Conservation (phyloP, 2,888 invertebrate genomes). For the Chrysolina oricalcia region DNA sequence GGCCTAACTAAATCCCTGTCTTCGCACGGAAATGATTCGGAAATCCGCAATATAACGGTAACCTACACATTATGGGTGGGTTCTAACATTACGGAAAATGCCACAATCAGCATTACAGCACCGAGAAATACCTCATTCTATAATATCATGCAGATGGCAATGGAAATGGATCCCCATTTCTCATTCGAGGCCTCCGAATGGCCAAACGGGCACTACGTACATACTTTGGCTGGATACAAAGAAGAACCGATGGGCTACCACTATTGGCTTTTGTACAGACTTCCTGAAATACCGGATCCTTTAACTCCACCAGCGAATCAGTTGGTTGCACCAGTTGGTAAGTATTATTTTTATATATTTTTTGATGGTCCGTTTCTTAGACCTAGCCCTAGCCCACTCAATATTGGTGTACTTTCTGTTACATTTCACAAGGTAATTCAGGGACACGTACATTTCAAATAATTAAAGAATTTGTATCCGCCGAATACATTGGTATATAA, state of each 20-base stretch:
- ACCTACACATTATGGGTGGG: slow-evolving; percentile 93
- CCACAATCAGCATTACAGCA: slow-evolving; percentile 83
- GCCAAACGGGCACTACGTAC: slow-evolving; percentile 95
- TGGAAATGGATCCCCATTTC: slow-evolving; percentile 82
- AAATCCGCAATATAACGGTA: slow-evolving; percentile 82
- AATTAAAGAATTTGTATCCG: too few species aligned
- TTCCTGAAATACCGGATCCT: slow-evolving; percentile 87
- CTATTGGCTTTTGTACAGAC: slow-evolving; percentile 90
- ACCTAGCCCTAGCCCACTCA: too few species aligned
- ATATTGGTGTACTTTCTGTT: too few species aligned
- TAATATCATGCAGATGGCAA: slow-evolving; percentile 84
- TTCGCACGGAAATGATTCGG: slow-evolving; percentile 74
- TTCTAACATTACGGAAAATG: slow-evolving; percentile 87
- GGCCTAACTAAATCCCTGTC: slow-evolving; percentile 67
- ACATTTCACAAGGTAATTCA: too few species aligned
- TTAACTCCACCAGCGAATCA: slow-evolving; percentile 89
- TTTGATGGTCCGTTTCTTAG: too few species aligned
- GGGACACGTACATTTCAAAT: too few species aligned
- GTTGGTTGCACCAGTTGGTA: slow-evolving; percentile 90
- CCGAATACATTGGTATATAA: too few species aligned
- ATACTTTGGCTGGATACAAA: slow-evolving; percentile 86
- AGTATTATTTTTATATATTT: slow-evolving; percentile 61
- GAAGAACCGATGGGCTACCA: slow-evolving; percentile 90
- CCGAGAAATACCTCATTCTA: slow-evolving; percentile 81
- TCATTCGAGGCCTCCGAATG: slow-evolving; percentile 83